Conservation (phyloP, 2,888 invertebrate genomes). For the Trissoscelio sp. region DNA sequence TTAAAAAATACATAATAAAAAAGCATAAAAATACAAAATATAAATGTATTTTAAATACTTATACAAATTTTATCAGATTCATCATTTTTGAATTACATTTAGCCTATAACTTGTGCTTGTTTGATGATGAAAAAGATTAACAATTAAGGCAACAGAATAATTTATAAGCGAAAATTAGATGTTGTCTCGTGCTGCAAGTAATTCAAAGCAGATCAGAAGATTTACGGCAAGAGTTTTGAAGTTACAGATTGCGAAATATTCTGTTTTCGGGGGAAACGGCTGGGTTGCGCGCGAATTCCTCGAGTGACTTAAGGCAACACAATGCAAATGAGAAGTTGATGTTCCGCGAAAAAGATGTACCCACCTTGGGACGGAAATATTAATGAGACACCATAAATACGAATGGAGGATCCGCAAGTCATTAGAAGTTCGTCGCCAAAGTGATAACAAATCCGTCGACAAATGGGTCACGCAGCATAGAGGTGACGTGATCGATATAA, state of each 20-base stretch:
- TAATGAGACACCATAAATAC: constrained; percentile 46
- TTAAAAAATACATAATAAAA: no score
- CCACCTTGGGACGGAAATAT: constrained; percentile 25
- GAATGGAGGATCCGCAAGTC: constrained; percentile 26
- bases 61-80: no score
- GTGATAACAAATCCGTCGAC: constrained; percentile 53
- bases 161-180: not conserved
- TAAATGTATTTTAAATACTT: no score
- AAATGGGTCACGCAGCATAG: constrained; percentile 46
- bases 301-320: constrained; percentile 26
- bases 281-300: constrained; percentile 18
- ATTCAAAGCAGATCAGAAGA: not conserved
- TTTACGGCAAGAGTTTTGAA: constrained; percentile 14
- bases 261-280: constrained; percentile 9
- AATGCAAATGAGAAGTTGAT: constrained; percentile 52
- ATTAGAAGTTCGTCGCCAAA: constrained; percentile 35
- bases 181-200: not conserved
- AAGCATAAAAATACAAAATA: no score
- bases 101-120: not conserved
- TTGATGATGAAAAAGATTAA: not conserved
- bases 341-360: constrained; percentile 8
- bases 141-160: not conserved
- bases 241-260: constrained; percentile 35
- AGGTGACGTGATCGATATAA: constrained; percentile 37
- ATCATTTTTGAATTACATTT: no score